phyloP scores from a whole-genome alignment of 2,888 invertebrate species.

The Apoderus coryli region DNA sequence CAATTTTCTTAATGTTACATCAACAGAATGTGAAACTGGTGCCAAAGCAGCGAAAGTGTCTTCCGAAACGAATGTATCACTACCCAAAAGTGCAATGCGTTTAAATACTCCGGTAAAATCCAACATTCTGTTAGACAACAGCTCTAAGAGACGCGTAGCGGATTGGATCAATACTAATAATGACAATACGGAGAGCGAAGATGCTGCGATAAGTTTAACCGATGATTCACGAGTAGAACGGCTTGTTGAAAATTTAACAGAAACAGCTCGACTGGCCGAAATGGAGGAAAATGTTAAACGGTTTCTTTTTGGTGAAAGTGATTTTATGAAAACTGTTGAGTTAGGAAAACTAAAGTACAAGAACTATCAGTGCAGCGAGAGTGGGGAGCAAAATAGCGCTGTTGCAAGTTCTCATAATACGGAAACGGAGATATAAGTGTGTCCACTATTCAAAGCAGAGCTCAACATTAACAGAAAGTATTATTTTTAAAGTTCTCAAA shows the following conservation, averaged over 20 bases:
- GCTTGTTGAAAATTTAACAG: slow-evolving; percentile 20
- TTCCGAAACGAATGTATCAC: slow-evolving; percentile 26
- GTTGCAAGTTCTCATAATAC: no score
- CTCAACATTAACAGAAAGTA: no score
- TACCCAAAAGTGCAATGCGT: slow-evolving; percentile 63
- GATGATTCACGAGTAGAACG: slow-evolving; percentile 25
- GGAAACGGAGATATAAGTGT: no score
- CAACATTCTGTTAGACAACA: slow-evolving; percentile 64
- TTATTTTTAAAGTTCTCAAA: no score
- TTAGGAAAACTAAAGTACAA: slow-evolving; percentile 28
- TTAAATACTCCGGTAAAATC: slow-evolving; percentile 64
- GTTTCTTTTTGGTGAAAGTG: slow-evolving; percentile 40
- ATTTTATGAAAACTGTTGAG: slow-evolving; percentile 28
- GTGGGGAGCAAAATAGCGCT: slow-evolving; percentile 6
- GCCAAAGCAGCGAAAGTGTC: slow-evolving; percentile 19
- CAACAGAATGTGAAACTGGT: slow-evolving; percentile 16
- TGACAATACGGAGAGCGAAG: no score
- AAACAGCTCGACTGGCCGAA: slow-evolving; percentile 41
- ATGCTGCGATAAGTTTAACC: slow-evolving; percentile 35
- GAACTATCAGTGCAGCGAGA: slow-evolving; percentile 17
- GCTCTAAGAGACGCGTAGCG: slow-evolving; percentile 38
- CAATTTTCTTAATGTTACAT: slow-evolving; percentile 25
- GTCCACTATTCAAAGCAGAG: no score
- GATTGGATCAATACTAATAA: slow-evolving; percentile 62
- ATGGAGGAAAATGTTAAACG: slow-evolving; percentile 69